Conservation (phyloP, 2,888 invertebrate species). For the Phytoseiulus persimilis region DNA sequence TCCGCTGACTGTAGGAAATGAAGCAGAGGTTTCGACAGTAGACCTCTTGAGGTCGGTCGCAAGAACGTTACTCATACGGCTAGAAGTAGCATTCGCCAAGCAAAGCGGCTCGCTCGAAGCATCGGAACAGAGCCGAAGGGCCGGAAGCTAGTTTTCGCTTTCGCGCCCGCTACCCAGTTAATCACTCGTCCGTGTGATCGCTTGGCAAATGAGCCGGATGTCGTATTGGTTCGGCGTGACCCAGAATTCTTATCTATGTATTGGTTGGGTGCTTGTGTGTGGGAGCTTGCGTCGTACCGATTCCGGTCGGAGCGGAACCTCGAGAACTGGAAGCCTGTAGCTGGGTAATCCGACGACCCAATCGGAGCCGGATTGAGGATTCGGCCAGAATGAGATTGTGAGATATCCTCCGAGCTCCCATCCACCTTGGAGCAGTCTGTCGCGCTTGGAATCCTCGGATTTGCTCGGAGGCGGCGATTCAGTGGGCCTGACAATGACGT, state of each 20-base stretch:
- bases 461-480: not conserved
- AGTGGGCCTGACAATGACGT: not conserved
- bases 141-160: not conserved
- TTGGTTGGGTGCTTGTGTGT: not conserved
- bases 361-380: too few relatives aligned
- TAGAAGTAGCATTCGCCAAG: not conserved
- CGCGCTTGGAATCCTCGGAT: too few relatives aligned
- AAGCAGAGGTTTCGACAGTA: not conserved
- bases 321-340: not conserved
- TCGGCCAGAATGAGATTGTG: too few relatives aligned
- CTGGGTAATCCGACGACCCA: too few relatives aligned
- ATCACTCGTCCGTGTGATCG: not conserved
- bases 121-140: not conserved
- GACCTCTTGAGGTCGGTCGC: not conserved
- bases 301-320: not conserved
- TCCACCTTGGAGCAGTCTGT: too few relatives aligned
- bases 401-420: too few relatives aligned
- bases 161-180: not conserved
- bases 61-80: not conserved
- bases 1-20: not conserved
- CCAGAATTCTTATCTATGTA: not conserved
- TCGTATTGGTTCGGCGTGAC: not conserved
- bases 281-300: not conserved
- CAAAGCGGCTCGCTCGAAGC: not conserved
- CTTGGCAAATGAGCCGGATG: not conserved